A percentile compares a stretch with the other conserved stretches of the same genome.
phyloP scores from a whole-genome alignment of 2,113 vertebrate genomes.

The Ariopsis seemanni region DNA sequence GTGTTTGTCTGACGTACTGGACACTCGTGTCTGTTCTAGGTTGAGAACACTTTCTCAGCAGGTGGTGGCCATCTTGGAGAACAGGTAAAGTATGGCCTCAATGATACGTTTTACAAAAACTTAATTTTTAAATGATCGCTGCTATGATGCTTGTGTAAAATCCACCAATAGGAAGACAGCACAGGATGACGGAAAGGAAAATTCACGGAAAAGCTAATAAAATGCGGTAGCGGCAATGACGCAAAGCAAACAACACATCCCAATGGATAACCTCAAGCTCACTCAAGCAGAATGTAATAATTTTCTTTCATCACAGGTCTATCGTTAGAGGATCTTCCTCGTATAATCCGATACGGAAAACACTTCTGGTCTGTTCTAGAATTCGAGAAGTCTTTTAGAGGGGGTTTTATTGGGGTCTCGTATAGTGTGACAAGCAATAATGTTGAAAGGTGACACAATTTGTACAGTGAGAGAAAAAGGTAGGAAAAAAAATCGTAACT shows the following conservation, averaged over 20 bases:
- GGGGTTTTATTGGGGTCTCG: not conserved
- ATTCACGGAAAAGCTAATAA: not conserved
- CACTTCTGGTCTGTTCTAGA: not conserved
- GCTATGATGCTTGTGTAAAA: not conserved
- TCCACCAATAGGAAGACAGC: not conserved
- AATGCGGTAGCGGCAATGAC: not conserved
- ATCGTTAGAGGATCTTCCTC: not conserved
- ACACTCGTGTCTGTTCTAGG: constrained; percentile 8
- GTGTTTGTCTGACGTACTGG: not conserved
- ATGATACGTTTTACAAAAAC: not conserved
- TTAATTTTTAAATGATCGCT: not conserved
- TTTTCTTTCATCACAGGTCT: not conserved
- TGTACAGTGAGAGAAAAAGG: too few relatives aligned
- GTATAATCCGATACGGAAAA: not conserved
- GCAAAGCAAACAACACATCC: not conserved
- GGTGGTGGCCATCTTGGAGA: not conserved
- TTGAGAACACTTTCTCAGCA: not conserved
- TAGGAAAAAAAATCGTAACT: too few relatives aligned
- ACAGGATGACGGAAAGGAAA: not conserved
- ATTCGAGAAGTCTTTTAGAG: not conserved
- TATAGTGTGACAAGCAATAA: not conserved
- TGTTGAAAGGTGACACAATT: too few relatives aligned
- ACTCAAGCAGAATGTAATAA: not conserved
- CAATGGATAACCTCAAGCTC: not conserved
- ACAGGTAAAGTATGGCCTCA: constrained; percentile 7